phyloP scores from a whole-genome alignment of 2,888 invertebrate genomes.

The Merodon equestris region DNA sequence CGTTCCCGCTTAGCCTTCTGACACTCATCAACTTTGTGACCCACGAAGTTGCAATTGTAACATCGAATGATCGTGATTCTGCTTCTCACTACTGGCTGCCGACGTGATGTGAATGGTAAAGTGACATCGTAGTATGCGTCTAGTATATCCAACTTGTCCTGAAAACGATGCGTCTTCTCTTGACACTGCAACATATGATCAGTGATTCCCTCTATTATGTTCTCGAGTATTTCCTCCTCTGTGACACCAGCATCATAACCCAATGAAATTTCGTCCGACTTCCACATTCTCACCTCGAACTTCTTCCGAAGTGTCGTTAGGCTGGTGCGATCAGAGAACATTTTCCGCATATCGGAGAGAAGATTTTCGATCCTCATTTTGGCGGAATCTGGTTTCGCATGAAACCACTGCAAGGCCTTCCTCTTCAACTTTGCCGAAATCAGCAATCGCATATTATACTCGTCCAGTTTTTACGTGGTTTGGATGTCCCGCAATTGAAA shows the following conservation, averaged over 20 bases:
- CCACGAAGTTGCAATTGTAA: conserved; percentile 31
- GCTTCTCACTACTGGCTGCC: conserved; percentile 2
- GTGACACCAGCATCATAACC: conserved; percentile 1
- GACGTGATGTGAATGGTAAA: background rate
- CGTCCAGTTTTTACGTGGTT: background rate
- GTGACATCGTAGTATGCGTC: conserved; percentile 19
- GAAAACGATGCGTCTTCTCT: conserved; percentile 22
- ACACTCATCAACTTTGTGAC: conserved; percentile 23
- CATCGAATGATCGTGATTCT: conserved; percentile 12
- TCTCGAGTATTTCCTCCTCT: conserved; percentile 26
- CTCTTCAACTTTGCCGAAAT: background rate
- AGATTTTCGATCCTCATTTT: background rate
- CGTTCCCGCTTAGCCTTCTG: conserved; percentile 16
- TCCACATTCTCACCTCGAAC: conserved; percentile 15
- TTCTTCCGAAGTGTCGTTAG: conserved; percentile 6
- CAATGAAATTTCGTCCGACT: background rate
- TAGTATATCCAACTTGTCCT: conserved; percentile 5
- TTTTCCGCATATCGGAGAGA: conserved; percentile 23
- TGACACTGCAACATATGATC: conserved; percentile 21
- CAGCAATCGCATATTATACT: background rate
- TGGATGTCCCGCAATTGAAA: too few relatives aligned
- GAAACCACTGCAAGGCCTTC: background rate
- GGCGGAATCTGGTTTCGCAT: background rate
- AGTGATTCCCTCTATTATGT: conserved; percentile 30
- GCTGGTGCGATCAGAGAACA: conserved; percentile 12